These are phyloP conservation scores for Drosophila novamexicana DNA, from an alignment of 1,140 invertebrate genomes.

Conservation along the genomic window DNA sequence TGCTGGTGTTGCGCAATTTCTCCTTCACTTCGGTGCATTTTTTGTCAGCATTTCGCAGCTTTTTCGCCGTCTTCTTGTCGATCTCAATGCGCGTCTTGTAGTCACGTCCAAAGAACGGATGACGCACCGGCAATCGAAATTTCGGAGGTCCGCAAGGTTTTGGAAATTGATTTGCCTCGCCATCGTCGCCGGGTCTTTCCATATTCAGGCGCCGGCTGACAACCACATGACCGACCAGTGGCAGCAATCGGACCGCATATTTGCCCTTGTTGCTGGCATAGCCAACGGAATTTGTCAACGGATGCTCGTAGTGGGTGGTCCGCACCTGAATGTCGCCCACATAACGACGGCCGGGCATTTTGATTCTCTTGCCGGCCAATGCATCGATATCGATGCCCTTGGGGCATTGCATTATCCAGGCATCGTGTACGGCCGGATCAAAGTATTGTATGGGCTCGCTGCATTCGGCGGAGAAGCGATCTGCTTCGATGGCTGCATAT, in stretches of 20 bases:
- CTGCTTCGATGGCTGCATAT: neutral
- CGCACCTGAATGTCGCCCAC: conserved; percentile 49
- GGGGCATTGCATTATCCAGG: conserved; percentile 65
- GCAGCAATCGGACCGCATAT: conserved; percentile 28
- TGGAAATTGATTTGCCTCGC: neutral
- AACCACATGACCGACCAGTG: conserved; percentile 36
- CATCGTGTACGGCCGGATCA: conserved; percentile 49
- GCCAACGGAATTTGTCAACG: conserved; percentile 34
- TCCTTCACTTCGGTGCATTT: neutral
- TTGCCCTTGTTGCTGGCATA: conserved; percentile 51
- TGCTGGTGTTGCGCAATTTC: conserved; percentile 1
- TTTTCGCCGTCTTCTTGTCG: conserved; percentile 3
- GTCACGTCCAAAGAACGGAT: conserved; percentile 62
- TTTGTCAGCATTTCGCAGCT: conserved; percentile 28
- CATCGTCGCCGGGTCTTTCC: neutral
- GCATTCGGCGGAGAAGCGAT: conserved; percentile 12
- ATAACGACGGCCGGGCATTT: conserved; percentile 58
- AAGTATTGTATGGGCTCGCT: conserved; percentile 25
- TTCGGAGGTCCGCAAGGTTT: conserved; percentile 8
- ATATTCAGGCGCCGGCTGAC: conserved; percentile 50
- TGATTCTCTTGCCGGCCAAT: conserved; percentile 44
- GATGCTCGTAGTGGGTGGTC: conserved; percentile 5
- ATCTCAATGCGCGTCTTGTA: conserved; percentile 50
- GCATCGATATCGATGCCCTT: conserved; percentile 31
- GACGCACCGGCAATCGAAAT: conserved; percentile 38